A percentile compares a stretch with the other conserved stretches of the same genome.
phyloP scores from a whole-genome alignment of 2,113 vertebrate species.

The Onychorhynchus coronatus region DNA sequence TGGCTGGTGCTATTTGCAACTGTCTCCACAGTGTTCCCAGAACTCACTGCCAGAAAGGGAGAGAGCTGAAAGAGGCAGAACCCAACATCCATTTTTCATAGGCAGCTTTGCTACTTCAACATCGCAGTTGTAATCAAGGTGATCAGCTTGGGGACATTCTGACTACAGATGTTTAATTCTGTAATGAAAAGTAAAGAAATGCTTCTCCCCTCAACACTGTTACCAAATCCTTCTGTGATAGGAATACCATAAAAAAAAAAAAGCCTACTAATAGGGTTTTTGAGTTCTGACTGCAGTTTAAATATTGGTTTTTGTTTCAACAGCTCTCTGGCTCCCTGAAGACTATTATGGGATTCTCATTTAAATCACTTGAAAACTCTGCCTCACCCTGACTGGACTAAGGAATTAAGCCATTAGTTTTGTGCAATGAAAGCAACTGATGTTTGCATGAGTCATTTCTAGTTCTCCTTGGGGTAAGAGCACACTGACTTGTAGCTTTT shows the following conservation, averaged over 20 bases:
- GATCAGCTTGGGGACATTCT: neutral
- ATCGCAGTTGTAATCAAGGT: neutral
- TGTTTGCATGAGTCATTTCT: neutral
- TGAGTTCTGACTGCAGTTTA: neutral
- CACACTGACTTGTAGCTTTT: neutral
- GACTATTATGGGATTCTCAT: neutral
- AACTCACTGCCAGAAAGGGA: neutral
- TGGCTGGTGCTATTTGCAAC: neutral
- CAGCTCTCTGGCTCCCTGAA: neutral
- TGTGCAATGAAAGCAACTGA: neutral
- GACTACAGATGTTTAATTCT: neutral
- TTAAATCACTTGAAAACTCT: neutral
- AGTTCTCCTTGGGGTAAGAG: neutral
- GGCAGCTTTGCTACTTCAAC: neutral
- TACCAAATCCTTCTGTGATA: neutral
- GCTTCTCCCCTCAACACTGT: neutral
- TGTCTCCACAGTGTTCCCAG: neutral
- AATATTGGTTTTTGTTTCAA: neutral
- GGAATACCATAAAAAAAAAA: neutral
- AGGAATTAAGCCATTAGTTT: neutral
- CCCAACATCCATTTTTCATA: neutral
- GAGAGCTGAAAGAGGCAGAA: neutral
- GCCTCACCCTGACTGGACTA: neutral
- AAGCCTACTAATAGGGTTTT: neutral
- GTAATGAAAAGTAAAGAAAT: neutral